Conservation (phyloP, 2,797 vertebrate genomes). For the Corythornis leucogaster region DNA sequence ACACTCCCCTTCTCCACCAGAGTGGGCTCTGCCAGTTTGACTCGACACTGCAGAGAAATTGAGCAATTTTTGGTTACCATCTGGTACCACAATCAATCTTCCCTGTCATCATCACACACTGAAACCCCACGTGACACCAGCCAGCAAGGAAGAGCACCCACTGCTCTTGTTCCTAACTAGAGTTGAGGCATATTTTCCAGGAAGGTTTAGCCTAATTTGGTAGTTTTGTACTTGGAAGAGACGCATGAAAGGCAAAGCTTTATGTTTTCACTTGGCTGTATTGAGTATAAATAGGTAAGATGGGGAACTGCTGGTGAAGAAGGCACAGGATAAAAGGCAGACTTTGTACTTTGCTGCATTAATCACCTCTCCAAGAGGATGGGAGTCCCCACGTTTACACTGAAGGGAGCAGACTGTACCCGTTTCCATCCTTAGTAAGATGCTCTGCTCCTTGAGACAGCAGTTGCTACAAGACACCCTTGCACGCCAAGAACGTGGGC, state of each 20-base stretch:
- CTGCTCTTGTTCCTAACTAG: neutral
- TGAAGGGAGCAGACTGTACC: neutral
- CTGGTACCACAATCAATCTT: neutral
- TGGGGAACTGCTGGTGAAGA: neutral
- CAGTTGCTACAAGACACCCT: neutral
- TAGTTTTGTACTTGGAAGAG: neutral
- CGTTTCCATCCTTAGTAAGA: neutral
- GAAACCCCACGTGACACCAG: neutral
- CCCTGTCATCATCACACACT: neutral
- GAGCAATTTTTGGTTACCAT: neutral
- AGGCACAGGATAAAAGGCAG: neutral
- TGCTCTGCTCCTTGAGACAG: neutral
- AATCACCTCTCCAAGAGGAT: neutral
- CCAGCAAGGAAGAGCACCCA: neutral
- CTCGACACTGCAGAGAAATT: neutral
- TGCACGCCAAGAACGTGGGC: neutral
- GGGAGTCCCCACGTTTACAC: neutral
- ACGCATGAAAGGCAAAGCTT: neutral
- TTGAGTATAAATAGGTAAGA: neutral
- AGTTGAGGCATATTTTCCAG: neutral
- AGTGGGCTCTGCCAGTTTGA: neutral
- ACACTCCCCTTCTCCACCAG: neutral
- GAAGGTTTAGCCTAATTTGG: neutral
- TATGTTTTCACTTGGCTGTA: neutral
- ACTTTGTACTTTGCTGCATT: neutral